A percentile compares a stretch with the other conserved stretches of the same genome.
phyloP scores from a whole-genome alignment of 2,888 invertebrate species.

The Aphodius granarius region DNA sequence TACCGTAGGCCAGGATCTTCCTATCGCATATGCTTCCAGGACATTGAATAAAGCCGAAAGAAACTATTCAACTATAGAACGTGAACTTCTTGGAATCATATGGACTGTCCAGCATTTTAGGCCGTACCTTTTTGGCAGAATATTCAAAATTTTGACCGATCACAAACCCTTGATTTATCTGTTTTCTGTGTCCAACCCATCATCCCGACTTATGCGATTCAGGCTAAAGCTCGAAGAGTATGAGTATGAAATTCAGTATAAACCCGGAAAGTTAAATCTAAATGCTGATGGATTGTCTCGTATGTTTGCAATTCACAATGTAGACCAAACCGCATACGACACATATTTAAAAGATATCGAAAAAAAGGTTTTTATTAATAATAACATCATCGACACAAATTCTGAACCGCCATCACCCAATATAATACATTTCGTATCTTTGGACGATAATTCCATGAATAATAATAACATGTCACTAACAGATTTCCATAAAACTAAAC shows the following conservation, averaged over 20 bases:
- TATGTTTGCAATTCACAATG: not conserved
- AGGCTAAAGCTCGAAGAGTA: slow-evolving; percentile 22
- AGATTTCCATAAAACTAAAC: not conserved
- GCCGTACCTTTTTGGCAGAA: slow-evolving; percentile 22
- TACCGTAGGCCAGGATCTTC: slow-evolving; percentile 16
- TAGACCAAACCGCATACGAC: not conserved
- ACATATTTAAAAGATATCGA: not conserved
- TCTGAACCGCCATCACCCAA: not conserved
- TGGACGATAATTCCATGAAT: not conserved
- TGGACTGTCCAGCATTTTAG: slow-evolving; percentile 19
- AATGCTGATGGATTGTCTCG: slow-evolving; percentile 24
- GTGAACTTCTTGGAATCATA: slow-evolving; percentile 22
- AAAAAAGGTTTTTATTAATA: not conserved
- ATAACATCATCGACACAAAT: not conserved
- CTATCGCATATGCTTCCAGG: slow-evolving; percentile 20
- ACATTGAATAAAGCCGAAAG: slow-evolving; percentile 21
- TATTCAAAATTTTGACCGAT: slow-evolving; percentile 21
- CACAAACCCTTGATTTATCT: slow-evolving; percentile 22
- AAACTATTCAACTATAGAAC: slow-evolving; percentile 20
- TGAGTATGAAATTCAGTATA: slow-evolving; percentile 21
- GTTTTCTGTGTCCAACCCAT: slow-evolving; percentile 20
- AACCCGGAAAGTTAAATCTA: slow-evolving; percentile 19
- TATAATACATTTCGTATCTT: not conserved
- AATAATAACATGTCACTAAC: not conserved
- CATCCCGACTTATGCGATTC: slow-evolving; percentile 18